Evolutionary conservation across 2,888 invertebrate species (phyloP), one percentile per base, ranked within the genome.

Genomic region (Campoplex capitator): DNA sequence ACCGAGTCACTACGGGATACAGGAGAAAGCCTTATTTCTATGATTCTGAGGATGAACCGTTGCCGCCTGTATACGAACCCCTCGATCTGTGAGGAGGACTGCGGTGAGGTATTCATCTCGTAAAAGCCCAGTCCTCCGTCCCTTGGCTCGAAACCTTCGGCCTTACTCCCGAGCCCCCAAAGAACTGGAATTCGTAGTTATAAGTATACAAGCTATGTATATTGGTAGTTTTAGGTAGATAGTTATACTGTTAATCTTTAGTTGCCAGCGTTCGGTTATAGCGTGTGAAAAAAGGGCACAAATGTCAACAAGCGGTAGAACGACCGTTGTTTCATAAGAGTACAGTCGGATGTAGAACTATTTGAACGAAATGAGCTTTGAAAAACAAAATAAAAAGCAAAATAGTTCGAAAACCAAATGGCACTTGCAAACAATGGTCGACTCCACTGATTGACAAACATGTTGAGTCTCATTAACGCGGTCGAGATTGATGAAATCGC

Each of bases 21-120:
- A 89, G 92, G 68, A 90, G 93, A 84, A 94, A 94, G 89, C 91
- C 90, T 11, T 93, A 92, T 87, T 92, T 92, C 48, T 93, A 93
- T 85, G 93, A 94, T 62, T 92, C 92, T 48, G 93, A 93, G 84
- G 94, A 94, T 58, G 93, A 94, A 84, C 93, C 93, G 0, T 85
- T 93, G 82, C 92, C 93, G 11, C 88, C 92, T 32, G 91, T 92
- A 81, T 91, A 92, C 90, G 91, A 94, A 86, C 89, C 94, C 81
- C 90, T 94, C 58, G 92, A 93, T 62, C 91, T 94, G 90, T 94
- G 93, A 93, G 84, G 82, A 83, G 67, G 81, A n/a, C n/a, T 11
- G 42, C 38, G 54, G 65, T 76, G 32, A 70, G 48, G 76, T 65
- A 71, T 76, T 68, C n/a, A 42, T 67, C 18, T 32, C 58, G 42